Evolutionary conservation across 2,113 vertebrate genomes (phyloP), one percentile per base, ranked within the genome.

Genomic region (Halcyon senegalensis): DNA sequence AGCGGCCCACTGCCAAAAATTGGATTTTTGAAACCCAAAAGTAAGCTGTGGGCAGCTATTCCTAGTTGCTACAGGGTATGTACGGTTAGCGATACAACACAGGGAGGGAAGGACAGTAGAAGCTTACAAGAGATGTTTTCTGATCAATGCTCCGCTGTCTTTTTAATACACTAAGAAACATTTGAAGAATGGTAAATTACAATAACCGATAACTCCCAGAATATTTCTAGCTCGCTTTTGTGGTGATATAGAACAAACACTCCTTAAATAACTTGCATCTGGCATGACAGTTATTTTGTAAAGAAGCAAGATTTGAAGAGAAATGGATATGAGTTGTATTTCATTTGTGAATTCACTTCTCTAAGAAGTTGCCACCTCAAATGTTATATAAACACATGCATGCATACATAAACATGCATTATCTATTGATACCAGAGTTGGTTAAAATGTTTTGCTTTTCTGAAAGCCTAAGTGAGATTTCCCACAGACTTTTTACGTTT

Each of bases 141-240:
- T 68, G n/a, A 82, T 69, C 63, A 78, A 72, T 0, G 0, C 7
- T 63, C 19, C 4, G 1, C 24, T 63, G 5, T 50, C 5, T 63
- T 86, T 88, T 46, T 20, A 64, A 53, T 55, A 72, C 87, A 8
- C 11, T 30, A 53, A 53, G 24, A 87, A 84, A 48, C 28, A 8
- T 19, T n/a, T 60, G 31, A 76, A 84, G 41, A 88, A 13, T 15
- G 30, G 28, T 12, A 88, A 73, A 69, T 46, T 66, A 37, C 27
- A 50, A 13, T 23, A 76, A 73, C 4, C 83, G 33, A 30, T 78
- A 83, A 37, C 39, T 76, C 21, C 30, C 68, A 9, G 41, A 53
- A 30, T 66, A 66, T 53, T 90, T 83, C 44, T 69, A 76, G 6
- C 25, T 16, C 0, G 1, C 19, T 53, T 89, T 53, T 41, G 10